Conservation (phyloP, 2,797 vertebrate species). For the Acropternis orthonyx region DNA sequence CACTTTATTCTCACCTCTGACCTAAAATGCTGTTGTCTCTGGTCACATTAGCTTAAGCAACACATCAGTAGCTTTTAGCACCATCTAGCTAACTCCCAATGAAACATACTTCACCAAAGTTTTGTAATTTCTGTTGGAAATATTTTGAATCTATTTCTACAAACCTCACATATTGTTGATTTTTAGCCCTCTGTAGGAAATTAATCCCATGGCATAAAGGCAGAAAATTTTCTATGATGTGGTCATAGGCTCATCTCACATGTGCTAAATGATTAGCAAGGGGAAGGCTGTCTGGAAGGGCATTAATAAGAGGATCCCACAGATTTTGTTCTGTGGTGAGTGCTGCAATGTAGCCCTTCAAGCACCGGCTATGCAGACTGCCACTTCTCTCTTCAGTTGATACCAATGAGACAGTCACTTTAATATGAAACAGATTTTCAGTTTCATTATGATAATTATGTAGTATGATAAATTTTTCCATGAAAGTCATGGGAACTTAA, state of each 20-base stretch:
- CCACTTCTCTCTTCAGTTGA: neutral
- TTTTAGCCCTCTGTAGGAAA: neutral
- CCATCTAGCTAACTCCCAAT: constrained; percentile 11
- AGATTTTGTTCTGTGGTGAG: neutral
- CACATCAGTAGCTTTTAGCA: neutral
- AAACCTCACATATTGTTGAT: neutral
- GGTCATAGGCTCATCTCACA: neutral
- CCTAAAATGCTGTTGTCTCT: neutral
- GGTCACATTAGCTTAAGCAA: neutral
- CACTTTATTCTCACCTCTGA: neutral
- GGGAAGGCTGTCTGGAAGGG: neutral
- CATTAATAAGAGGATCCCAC: neutral
- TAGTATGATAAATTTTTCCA: neutral
- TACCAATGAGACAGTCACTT: neutral
- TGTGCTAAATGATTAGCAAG: neutral
- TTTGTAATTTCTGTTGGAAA: neutral
- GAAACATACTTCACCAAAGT: neutral
- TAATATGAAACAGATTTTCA: neutral
- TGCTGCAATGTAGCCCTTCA: neutral
- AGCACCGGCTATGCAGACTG: neutral
- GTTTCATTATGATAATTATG: neutral
- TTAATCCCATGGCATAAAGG: neutral
- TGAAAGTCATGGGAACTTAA: neutral
- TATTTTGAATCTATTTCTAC: neutral
- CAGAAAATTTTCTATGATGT: neutral